Base-by-base conservation (phyloP, 2,113 vertebrate species). In the Callochromis pleurospilus region DNA sequence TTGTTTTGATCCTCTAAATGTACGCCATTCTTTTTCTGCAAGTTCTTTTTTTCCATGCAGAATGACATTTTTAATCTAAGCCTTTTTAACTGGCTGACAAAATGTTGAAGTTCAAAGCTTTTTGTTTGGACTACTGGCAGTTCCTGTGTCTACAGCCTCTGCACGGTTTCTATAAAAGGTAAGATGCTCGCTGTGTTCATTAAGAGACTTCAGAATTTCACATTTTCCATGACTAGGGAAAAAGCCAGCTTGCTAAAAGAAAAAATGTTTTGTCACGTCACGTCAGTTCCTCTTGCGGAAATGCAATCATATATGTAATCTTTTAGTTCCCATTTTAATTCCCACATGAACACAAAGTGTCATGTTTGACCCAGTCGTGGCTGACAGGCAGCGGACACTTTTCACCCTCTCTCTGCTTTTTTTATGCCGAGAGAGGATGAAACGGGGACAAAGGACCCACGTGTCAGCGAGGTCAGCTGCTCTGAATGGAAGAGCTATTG, bases 51-150 rank as follows among this genome's bases (percentile, higher is more conserved):
- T 38, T 14, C 4, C 5, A 4, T 2, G 10, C 24, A 79, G 80
- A 49, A 36, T 86, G 84, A 79, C 9, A 49, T 31, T 89, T 85
- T 86, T 60, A 24, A 60, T 42, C 31, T 81, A n/a, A 89, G 82
- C 33, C 42, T 79, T 7, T 55, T 3, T 49, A 45, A 17, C 17
- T 9, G 14, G 70, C 84, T 33, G 90, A 82, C 80, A 97, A 93
- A 94, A 99, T 99, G 98, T 95, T 99, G 96, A 99, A 98, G 96
- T 94, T 99, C 81, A 99, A 99, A 97, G 97, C 98, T 58, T 97
- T 99, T 89, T 99, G 98, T 96, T 96, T 98, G 98, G 98, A 99
- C 97, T 99, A 98, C 93, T 99, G 98, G 98, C 97, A 98, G 94
- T 97, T 99, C 91, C 96, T 99, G 77, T 99, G 98, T 95, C 96